A percentile compares a stretch with the other conserved stretches of the same genome.
Evolutionary conservation across 2,113 vertebrate species (phyloP).

Genomic region (Chaenocephalus aceratus): DNA sequence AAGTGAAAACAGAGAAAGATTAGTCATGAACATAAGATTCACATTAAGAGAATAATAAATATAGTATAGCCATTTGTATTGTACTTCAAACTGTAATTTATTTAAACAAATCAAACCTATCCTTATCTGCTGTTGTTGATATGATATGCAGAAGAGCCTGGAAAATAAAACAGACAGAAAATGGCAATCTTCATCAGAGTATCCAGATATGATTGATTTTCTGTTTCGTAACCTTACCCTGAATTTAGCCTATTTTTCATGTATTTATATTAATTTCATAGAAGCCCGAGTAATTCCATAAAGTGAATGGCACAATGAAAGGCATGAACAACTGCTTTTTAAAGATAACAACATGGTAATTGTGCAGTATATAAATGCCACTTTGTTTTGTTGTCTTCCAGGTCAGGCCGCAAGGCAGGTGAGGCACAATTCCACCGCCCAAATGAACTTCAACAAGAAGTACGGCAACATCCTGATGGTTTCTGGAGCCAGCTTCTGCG

Average conservation of each 20-base stretch:
- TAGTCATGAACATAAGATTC: background rate
- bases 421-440: constrained; percentile 66
- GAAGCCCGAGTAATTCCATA: too few relatives aligned
- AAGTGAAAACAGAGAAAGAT: background rate
- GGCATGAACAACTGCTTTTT: background rate
- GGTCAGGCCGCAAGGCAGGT: constrained; percentile 77
- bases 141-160: background rate
- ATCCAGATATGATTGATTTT: too few relatives aligned
- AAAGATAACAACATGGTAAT: background rate
- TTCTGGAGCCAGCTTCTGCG: constrained; percentile 74
- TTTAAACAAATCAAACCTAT: background rate
- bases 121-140: background rate
- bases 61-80: background rate
- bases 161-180: background rate
- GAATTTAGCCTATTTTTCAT: background rate
- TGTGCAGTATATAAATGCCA: too few relatives aligned
- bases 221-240: too few relatives aligned
- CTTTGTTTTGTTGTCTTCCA: constrained; percentile 38
- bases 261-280: background rate
- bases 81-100: background rate
- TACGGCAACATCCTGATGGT: constrained; percentile 73
- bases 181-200: background rate
- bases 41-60: background rate
- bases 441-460: constrained; percentile 75
- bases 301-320: background rate